Conservation (phyloP, 1,140 invertebrate species). For the Panagrolaimus sp. region DNA sequence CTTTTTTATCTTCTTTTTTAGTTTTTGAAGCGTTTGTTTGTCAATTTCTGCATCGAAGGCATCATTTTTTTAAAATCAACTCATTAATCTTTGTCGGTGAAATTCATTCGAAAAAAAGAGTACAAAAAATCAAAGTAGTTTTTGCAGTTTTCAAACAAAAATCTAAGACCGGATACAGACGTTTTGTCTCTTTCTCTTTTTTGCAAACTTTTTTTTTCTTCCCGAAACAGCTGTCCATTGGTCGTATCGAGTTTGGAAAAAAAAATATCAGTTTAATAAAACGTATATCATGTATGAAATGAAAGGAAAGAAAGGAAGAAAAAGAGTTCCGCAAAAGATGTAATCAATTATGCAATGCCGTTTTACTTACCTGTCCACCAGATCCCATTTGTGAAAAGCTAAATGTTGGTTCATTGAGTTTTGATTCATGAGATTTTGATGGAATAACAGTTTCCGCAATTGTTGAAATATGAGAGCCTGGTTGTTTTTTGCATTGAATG, state of each 20-base stretch:
- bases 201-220: too few species aligned
- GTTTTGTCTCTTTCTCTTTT: too few species aligned
- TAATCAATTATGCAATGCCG: background rate
- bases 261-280: slow-evolving; percentile 20
- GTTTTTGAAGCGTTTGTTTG: too few species aligned
- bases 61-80: too few species aligned
- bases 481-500: slow-evolving; percentile 18
- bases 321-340: background rate
- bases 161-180: too few species aligned
- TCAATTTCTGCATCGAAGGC: too few species aligned
- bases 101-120: too few species aligned
- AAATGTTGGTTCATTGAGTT: slow-evolving; percentile 33
- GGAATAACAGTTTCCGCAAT: background rate
- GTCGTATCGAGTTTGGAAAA: slow-evolving; percentile 11
- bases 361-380: slow-evolving; percentile 44
- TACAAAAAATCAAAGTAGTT: too few species aligned
- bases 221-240: too few species aligned
- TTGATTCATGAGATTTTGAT: slow-evolving; percentile 19
- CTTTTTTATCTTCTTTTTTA: too few species aligned
- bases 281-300: background rate
- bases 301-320: background rate
- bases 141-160: too few species aligned
- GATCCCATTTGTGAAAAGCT: slow-evolving; percentile 53
- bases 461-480: slow-evolving; percentile 14
- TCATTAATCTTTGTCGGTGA: too few species aligned